phyloP scores from a whole-genome alignment of 2,888 invertebrate genomes.

The Lordiphosa fenestrarum region DNA sequence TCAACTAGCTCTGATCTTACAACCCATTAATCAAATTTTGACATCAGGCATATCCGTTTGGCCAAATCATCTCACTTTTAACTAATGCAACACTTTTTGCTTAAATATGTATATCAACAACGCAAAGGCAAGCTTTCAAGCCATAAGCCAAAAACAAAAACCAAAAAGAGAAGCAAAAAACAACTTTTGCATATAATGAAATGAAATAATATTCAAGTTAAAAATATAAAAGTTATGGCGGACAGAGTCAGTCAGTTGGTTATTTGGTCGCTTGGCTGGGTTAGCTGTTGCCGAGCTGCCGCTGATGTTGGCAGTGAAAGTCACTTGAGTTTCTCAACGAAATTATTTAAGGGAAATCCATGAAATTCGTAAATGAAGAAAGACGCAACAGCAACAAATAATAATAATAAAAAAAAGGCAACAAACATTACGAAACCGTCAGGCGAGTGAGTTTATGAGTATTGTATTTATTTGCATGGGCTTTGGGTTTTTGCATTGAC shows the following conservation, averaged over 20 bases:
- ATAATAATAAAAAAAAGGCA: slow-evolving; percentile 23
- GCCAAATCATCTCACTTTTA: slow-evolving; percentile 8
- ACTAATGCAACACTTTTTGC: slow-evolving; percentile 21
- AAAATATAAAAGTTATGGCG: slow-evolving; percentile 31
- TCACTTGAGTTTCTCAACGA: slow-evolving; percentile 62
- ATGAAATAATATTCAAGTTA: slow-evolving; percentile 16
- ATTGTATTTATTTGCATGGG: slow-evolving; percentile 13
- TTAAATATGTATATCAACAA: slow-evolving; percentile 29
- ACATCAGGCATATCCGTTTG: no score
- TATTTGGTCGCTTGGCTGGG: slow-evolving; percentile 22
- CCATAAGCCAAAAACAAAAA: no score
- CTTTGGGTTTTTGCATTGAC: slow-evolving; percentile 50
- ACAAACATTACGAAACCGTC: slow-evolving; percentile 59
- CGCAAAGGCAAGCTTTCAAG: no score
- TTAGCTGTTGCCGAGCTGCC: slow-evolving; percentile 25
- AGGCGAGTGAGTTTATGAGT: slow-evolving; percentile 4
- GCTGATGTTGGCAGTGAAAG: slow-evolving; percentile 46
- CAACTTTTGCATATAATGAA: slow-evolving; percentile 1
- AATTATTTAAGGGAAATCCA: slow-evolving; percentile 75
- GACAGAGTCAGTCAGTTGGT: slow-evolving; percentile 35
- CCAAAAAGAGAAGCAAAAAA: no score
- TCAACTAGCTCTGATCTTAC: no score
- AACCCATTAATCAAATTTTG: no score
- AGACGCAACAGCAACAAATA: slow-evolving; percentile 47
- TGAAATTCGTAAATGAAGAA: slow-evolving; percentile 70